Evolutionary conservation across 2,113 vertebrate genomes (phyloP).

Genomic region (Pangasianodon gigas): DNA sequence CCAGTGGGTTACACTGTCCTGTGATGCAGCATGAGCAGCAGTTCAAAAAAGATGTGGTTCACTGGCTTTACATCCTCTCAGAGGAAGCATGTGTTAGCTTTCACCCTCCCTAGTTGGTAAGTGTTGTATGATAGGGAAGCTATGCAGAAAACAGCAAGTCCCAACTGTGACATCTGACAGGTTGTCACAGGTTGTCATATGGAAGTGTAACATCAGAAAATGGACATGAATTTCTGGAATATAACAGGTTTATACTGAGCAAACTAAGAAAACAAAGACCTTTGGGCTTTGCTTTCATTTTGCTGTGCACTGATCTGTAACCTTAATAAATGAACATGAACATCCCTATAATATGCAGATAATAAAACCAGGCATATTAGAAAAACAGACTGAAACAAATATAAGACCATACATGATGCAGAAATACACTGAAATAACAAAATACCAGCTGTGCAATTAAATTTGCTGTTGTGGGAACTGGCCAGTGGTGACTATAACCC

Average conservation of each 20-base stretch:
- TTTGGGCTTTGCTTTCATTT: neutral
- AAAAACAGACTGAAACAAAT: neutral
- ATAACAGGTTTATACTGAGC: neutral
- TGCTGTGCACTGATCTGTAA: neutral
- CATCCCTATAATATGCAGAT: neutral
- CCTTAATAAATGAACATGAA: neutral
- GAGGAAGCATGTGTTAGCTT: neutral
- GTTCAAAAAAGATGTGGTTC: neutral
- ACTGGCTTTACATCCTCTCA: neutral
- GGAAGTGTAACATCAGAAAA: neutral
- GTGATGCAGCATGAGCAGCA: neutral
- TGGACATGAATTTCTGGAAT: neutral
- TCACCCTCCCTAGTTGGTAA: neutral
- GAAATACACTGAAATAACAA: neutral
- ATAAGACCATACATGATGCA: neutral
- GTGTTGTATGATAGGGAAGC: neutral
- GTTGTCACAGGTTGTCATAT: neutral
- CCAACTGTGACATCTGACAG: neutral
- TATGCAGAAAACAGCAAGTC: neutral
- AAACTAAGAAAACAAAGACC: neutral
- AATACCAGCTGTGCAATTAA: conserved; percentile 14
- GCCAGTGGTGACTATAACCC: neutral
- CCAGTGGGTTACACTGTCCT: neutral
- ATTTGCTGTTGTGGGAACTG: neutral
- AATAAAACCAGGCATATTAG: neutral